These are phyloP conservation scores for Aldrovandia affinis DNA, from an alignment of 2,797 vertebrate species.

Conservation along the genomic window DNA sequence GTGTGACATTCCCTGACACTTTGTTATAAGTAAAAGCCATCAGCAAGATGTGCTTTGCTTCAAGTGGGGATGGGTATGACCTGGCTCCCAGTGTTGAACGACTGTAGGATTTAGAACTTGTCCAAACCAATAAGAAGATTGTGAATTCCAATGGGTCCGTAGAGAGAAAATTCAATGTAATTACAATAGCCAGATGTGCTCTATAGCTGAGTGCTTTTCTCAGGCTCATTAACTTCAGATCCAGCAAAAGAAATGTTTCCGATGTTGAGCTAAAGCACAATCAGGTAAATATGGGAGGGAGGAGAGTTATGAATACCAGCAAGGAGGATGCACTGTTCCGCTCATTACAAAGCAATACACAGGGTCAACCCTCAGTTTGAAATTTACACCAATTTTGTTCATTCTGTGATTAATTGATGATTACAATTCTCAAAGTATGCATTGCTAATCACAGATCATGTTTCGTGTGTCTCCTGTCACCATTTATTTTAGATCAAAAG, in stretches of 20 bases:
- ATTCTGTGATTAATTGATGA: constrained; percentile 8
- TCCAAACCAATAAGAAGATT: constrained; percentile 31
- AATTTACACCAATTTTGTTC: constrained; percentile 1
- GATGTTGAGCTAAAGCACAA: not conserved
- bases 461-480: not conserved
- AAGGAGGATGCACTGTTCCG: not conserved
- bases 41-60: constrained; percentile 1
- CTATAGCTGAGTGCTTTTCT: not conserved
- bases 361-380: not conserved
- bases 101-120: constrained; percentile 23
- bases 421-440: not conserved
- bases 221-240: constrained; percentile 13
- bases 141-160: constrained; percentile 40
- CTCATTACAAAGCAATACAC: not conserved
- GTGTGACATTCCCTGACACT: constrained; percentile 39
- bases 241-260: not conserved
- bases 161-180: constrained; percentile 10
- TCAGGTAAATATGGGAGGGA: not conserved
- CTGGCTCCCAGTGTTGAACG: not conserved
- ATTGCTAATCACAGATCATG: not conserved
- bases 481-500: not conserved
- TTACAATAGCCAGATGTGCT: constrained; percentile 21
- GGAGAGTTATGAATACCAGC: not conserved
- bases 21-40: constrained; percentile 6
- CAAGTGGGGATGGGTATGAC: not conserved